phyloP scores from a whole-genome alignment of 1,140 invertebrate species.

The Macrosteles quadrilineatus region DNA sequence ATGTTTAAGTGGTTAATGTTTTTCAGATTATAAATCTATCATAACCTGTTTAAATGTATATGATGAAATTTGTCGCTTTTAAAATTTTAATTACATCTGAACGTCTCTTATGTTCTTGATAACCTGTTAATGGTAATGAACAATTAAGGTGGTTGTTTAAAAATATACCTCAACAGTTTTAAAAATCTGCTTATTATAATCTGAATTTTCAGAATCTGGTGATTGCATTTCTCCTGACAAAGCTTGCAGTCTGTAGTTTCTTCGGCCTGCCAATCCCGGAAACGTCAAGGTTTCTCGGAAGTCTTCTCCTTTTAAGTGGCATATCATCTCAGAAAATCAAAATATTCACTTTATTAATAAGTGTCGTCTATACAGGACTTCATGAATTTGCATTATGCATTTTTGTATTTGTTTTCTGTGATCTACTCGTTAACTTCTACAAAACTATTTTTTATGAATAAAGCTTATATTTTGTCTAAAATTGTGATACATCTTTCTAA shows the following conservation, averaged over 20 bases:
- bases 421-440: neutral
- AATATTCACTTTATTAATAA: neutral
- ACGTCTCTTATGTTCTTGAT: no score
- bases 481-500: neutral
- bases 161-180: no score
- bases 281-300: constrained; percentile 1
- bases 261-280: neutral
- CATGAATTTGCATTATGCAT: neutral
- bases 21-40: no score
- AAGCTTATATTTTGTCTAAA: neutral
- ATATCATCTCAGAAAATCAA: constrained; percentile 7
- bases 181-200: no score
- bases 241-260: neutral
- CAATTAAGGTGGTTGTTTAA: no score
- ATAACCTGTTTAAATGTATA: no score
- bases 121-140: no score
- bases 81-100: no score
- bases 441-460: neutral
- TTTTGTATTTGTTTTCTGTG: neutral
- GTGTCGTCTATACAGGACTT: neutral
- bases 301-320: constrained; percentile 8
- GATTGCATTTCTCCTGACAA: neutral
- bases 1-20: no score
- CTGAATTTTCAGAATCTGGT: constrained; percentile 6
- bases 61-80: no score